These are phyloP conservation scores for Metalampra italica DNA, from an alignment of 2,888 invertebrate species.

Conservation along the genomic window DNA sequence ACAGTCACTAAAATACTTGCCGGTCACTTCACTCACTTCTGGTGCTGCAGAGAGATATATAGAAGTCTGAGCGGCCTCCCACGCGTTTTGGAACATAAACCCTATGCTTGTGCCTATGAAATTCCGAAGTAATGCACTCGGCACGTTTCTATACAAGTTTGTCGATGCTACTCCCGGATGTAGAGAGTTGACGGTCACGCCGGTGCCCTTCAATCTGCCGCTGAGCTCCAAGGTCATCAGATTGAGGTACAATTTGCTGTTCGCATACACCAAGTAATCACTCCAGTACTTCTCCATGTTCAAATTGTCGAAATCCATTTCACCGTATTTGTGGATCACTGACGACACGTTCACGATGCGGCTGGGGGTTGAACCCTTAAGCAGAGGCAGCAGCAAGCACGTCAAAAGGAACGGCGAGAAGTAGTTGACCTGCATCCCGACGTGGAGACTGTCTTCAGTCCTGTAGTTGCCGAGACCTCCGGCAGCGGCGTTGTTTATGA, in stretches of 20 bases:
- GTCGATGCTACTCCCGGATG: conserved; percentile 86
- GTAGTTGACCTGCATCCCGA: conserved; percentile 85
- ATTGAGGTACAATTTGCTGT: conserved; percentile 81
- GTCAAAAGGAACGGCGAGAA: conserved; percentile 86
- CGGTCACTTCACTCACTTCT: conserved; percentile 78
- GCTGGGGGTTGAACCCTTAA: conserved; percentile 79
- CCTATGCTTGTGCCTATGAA: conserved; percentile 40
- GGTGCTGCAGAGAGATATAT: conserved; percentile 77
- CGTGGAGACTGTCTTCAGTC: conserved; percentile 82
- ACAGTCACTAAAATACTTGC: conserved; percentile 82
- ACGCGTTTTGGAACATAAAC: conserved; percentile 75
- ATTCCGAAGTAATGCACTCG: conserved; percentile 46
- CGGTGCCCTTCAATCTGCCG: conserved; percentile 74
- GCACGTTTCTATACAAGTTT: conserved; percentile 81
- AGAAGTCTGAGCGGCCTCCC: conserved; percentile 82
- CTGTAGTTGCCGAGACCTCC: conserved; percentile 65
- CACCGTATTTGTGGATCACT: conserved; percentile 71
- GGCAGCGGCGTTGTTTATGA: conserved; percentile 80
- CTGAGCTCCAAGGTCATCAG: conserved; percentile 82
- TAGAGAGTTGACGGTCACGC: conserved; percentile 83
- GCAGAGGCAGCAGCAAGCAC: conserved; percentile 71
- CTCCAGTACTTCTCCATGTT: conserved; percentile 75
- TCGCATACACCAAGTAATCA: conserved; percentile 65
- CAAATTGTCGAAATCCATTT: conserved; percentile 63
- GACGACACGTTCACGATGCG: conserved; percentile 83